Evolutionary conservation across 2,888 invertebrate genomes (phyloP), one percentile per base, ranked within the genome.

Genomic region (Prosapia bicincta): DNA sequence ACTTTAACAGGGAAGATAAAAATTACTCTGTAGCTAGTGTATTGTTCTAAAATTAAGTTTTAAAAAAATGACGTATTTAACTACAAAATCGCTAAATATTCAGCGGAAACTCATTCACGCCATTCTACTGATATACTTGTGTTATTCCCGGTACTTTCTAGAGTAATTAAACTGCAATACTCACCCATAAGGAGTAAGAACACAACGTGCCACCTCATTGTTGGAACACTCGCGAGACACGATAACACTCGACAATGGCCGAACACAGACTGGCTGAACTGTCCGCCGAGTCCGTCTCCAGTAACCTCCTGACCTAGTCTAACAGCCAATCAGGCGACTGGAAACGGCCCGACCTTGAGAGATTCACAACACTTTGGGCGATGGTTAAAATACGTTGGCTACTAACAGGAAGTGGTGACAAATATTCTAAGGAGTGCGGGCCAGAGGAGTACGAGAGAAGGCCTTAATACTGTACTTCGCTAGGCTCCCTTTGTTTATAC

Each of bases 281-380:
- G 20, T 9, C 54, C 54, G 54, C 54, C n/a, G 20, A 54, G 54
- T 54, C 54, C 54, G 54, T 54, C 54, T 54, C 20, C 20, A 54
- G 54, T 54, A 54, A 54, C 54, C 54, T 54, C 54, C 54, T 54
- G 54, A 54, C 54, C 54, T 54, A 54, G 54, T 54, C n/a, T 54
- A 54, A 54, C 54, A 20, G 13, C 54, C 54, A 54, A 54, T 54
- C 54, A 54, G 54, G 20, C 7, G 20, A 54, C 38, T 6, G 38
- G 38, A 38, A 38, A 38, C 38, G 7, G 15, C 20, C 1, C 54
- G 54, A 54, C 54, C 54, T 54, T 54, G 20, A 54, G 20, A 54
- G 54, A 54, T 54, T 54, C 54, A n/a, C 54, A 20, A n/a, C 54
- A 54, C 54, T 20, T 5, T 3, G 13, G n/a, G 54, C 5, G 20